Evolutionary conservation across 2,888 invertebrate species (phyloP).

Genomic region (Craniophora ligustri): DNA sequence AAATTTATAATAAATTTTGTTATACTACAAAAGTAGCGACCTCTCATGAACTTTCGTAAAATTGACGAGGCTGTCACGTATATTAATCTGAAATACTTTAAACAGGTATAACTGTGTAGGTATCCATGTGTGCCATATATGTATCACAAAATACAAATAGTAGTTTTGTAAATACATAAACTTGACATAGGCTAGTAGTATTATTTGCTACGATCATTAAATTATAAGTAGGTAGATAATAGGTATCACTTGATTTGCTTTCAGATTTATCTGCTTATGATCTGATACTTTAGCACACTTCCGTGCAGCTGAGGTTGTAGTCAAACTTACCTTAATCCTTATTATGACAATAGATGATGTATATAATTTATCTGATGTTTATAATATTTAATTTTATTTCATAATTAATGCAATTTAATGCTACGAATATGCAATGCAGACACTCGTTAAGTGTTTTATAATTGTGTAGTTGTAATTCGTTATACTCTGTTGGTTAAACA

Average conservation of each 20-base stretch:
- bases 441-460: constrained; percentile 39
- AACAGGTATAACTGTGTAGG: too few species aligned
- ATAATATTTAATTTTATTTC: constrained; percentile 25
- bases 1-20: too few species aligned
- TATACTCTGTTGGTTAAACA: constrained; percentile 45
- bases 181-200: too few species aligned
- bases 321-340: constrained; percentile 28
- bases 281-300: not conserved
- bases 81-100: too few species aligned
- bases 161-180: too few species aligned
- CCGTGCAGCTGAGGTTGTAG: constrained; percentile 2
- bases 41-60: too few species aligned
- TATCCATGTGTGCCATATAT: too few species aligned
- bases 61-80: not conserved
- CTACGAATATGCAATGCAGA: constrained; percentile 34
- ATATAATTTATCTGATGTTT: constrained; percentile 13
- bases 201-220: too few species aligned
- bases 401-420: constrained; percentile 42
- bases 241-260: not conserved
- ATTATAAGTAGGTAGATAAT: too few species aligned
- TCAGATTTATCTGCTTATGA: not conserved
- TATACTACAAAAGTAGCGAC: too few species aligned
- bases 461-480: constrained; percentile 47
- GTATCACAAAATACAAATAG: too few species aligned
- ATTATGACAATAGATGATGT: too few species aligned